Evolutionary conservation across 2,797 vertebrate genomes (phyloP), one percentile per base, ranked within the genome.

Genomic region (Sebastes kiyomatsui): DNA sequence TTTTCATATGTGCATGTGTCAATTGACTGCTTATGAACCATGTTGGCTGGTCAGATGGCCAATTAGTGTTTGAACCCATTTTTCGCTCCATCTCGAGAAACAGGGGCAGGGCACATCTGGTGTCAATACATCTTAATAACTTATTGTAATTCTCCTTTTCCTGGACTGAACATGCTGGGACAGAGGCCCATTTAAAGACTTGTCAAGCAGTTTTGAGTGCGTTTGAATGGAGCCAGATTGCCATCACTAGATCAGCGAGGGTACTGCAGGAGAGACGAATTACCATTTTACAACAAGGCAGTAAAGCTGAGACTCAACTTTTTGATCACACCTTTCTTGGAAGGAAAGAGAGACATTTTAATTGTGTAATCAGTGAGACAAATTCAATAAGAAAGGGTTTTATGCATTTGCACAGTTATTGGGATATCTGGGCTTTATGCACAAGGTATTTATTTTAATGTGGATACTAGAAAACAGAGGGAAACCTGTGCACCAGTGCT

Each of bases 51-150:
- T 93, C 90, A 88, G 85, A 91, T 83, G 80, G 80, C 75, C 88
- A 93, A 92, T 93, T 89, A 92, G 80, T 69, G 59, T 75, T 64
- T 78, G 73, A 89, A 83, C 86, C 77, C 77, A 56, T 88, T 71
- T 71, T 77, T 54, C 49, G 78, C 68, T 79, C 83, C 7, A 30
- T 85, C 62, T 80, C 38, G 18, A 82, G 82, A 86, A 46, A 86
- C 32, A 82, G 75, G 81, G 62, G 83, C 81, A 87, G 84, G 79
- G 79, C 88, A 93, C 92, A 94, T 93, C 92, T 94, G 90, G 89
- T 90, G 87, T 91, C 89, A 92, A 85, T 93, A 90, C 82, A 84
- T 86, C 89, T 88, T 87, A 94, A 93, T 91, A 92, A 91, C 79
- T 80, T 90, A 90, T 89, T 94, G 88, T 89, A 91, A 91, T 88